Evolutionary conservation across 2,888 invertebrate genomes (phyloP).

Genomic region (Marasmarcha lunaedactyla): DNA sequence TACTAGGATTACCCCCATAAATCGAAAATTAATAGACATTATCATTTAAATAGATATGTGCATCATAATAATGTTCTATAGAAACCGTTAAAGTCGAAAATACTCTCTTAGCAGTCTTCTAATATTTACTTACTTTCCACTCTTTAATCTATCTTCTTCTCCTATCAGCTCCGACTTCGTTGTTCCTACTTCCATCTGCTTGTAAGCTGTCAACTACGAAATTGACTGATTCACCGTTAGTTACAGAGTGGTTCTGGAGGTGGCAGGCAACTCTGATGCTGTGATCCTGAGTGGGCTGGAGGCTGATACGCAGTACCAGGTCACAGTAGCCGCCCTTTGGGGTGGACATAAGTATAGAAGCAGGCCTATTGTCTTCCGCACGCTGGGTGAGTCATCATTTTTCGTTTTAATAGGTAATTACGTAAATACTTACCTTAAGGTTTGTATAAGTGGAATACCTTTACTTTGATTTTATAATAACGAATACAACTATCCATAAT

Average conservation of each 20-base stretch:
- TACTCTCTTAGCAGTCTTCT: too few species aligned
- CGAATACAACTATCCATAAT: too few species aligned
- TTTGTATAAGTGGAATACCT: not conserved
- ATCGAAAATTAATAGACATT: too few species aligned
- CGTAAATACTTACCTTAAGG: not conserved
- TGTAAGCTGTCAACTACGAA: constrained; percentile 48
- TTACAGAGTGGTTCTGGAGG: constrained; percentile 94
- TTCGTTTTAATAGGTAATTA: not conserved
- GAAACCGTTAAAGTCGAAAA: too few species aligned
- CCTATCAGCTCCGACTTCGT: constrained; percentile 21
- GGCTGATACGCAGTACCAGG: constrained; percentile 90
- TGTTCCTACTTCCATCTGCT: constrained; percentile 30
- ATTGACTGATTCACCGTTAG: constrained; percentile 78
- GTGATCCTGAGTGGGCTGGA: constrained; percentile 84
- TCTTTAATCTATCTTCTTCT: not conserved
- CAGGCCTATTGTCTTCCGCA: constrained; percentile 90
- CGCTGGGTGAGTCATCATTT: constrained; percentile 75
- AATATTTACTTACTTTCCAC: too few species aligned
- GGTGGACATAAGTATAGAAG: constrained; percentile 86
- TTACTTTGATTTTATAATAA: too few species aligned
- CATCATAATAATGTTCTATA: too few species aligned
- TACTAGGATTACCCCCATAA: too few species aligned
- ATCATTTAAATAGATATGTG: too few species aligned
- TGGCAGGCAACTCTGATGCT: constrained; percentile 89
- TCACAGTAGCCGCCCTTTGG: constrained; percentile 87